Percentiles rank a stretch among this genome's conserved stretches.
These are phyloP conservation scores for Propithecus deckenii DNA, from an alignment of 2,797 vertebrate genomes.

Conservation along the genomic window DNA sequence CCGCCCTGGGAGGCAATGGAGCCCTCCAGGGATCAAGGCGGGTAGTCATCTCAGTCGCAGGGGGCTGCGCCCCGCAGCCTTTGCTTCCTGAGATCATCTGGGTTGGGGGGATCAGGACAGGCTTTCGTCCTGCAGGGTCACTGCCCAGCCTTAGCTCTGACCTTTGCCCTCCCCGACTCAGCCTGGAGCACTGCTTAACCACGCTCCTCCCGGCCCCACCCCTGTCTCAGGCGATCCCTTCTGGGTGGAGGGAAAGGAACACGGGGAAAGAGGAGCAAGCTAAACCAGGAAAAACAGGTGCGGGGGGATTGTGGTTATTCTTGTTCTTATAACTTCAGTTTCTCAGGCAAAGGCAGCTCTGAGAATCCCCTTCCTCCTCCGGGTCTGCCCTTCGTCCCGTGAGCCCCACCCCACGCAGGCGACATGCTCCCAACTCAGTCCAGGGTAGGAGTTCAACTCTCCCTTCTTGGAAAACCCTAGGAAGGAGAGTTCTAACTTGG, in stretches of 20 bases:
- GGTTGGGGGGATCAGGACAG: background rate
- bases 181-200: background rate
- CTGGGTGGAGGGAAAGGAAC: background rate
- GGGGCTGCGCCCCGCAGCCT: background rate
- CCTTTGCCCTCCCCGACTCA: background rate
- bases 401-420: background rate
- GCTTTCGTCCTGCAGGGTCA: background rate
- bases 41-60: background rate
- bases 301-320: too few relatives aligned
- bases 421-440: background rate
- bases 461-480: background rate
- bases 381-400: background rate
- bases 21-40: background rate
- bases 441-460: background rate
- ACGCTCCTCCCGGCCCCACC: background rate
- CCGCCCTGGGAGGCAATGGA: background rate
- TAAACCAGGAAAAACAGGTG: background rate
- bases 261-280: background rate
- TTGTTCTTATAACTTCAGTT: background rate
- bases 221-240: background rate
- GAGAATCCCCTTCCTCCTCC: background rate
- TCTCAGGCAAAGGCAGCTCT: background rate
- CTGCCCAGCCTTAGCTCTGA: background rate
- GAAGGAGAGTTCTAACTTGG: background rate
- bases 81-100: background rate